Base-by-base conservation (phyloP, 2,888 invertebrate genomes). In the Cremastobaeus sp. region DNA sequence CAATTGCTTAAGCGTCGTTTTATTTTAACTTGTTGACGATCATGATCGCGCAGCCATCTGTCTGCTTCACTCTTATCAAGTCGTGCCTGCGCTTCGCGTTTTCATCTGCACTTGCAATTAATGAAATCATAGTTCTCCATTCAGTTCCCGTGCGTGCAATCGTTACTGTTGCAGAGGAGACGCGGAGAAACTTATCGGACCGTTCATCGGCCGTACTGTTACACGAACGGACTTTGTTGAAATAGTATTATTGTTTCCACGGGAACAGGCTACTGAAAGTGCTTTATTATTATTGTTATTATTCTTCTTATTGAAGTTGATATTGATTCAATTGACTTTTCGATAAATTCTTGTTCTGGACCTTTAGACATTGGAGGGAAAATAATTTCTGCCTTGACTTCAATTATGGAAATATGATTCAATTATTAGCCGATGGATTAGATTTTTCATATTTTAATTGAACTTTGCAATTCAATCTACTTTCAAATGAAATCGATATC, bases 71-170 rank as follows among this genome's bases (percentile, higher is more conserved):
- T n/a, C n/a, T n/a, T n/a, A n/a, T n/a, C n/a, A n/a, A n/a, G n/a
- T n/a, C n/a, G n/a, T n/a, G n/a, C n/a, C n/a, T n/a, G n/a, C n/a
- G n/a, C 52, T 60, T 30, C 45, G 9, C 37, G 35, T 62, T 70
- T 57, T 35, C 30, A 34, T 34, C 35, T 25, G 47, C 39, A 34
- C 18, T 55, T 21, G 34, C 50, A 65, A 59, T 65, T 60, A 65
- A 52, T 60, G 72, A 52, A 72, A 72, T 72, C 72, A 72, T 72
- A 72, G 72, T 66, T 72, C 65, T 60, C 65, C 54, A 55, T 72
- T 66, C 65, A 66, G 66, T 72, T 72, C 48, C 65, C 60, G 60
- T 65, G 60, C 72, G 60, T 65, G 48, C 59, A 41, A 47, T 47
- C 69, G 54, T 69, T 70, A 62, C 50, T 70, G 39, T 64, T 57